A percentile compares a stretch with the other conserved stretches of the same genome.
Evolutionary conservation across 2,113 vertebrate species (phyloP).

Genomic region (Hucho hucho): DNA sequence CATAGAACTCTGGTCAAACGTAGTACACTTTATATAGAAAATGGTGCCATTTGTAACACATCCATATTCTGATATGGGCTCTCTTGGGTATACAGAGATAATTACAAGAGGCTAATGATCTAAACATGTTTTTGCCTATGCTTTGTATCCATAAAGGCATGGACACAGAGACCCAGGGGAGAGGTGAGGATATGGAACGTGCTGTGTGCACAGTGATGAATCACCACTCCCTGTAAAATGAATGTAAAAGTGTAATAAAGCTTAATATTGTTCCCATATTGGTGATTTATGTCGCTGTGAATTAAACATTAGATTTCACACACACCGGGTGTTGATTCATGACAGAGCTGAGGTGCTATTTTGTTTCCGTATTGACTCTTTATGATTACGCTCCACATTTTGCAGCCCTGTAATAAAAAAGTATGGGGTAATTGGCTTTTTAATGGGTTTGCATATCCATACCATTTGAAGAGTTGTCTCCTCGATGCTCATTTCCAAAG

Average conservation of each 20-base stretch:
- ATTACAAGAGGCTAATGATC: not conserved
- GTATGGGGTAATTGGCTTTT: conserved; percentile 81
- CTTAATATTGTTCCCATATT: conserved; percentile 54
- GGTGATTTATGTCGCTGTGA: conserved; percentile 58
- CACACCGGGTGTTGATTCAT: conserved; percentile 49
- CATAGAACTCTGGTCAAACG: not conserved
- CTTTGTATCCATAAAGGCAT: not conserved
- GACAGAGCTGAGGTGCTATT: conserved; percentile 58
- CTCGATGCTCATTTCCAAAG: conserved; percentile 53
- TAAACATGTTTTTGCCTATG: not conserved
- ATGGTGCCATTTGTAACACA: not conserved
- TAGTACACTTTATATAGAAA: not conserved
- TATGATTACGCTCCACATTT: conserved; percentile 74
- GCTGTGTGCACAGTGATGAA: conserved; percentile 19
- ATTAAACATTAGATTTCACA: conserved; percentile 67
- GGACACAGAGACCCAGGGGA: not conserved
- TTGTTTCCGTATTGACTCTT: conserved; percentile 85
- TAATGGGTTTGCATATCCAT: conserved; percentile 81
- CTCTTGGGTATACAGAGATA: not conserved
- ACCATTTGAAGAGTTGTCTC: conserved; percentile 51
- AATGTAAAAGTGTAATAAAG: conserved; percentile 52
- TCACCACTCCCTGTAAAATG: conserved; percentile 44
- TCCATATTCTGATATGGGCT: not conserved
- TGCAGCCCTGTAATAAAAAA: conserved; percentile 73
- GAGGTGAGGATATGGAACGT: not conserved